Conservation (phyloP, 23 tunicate genomes). For the Ascidia mentula region DNA sequence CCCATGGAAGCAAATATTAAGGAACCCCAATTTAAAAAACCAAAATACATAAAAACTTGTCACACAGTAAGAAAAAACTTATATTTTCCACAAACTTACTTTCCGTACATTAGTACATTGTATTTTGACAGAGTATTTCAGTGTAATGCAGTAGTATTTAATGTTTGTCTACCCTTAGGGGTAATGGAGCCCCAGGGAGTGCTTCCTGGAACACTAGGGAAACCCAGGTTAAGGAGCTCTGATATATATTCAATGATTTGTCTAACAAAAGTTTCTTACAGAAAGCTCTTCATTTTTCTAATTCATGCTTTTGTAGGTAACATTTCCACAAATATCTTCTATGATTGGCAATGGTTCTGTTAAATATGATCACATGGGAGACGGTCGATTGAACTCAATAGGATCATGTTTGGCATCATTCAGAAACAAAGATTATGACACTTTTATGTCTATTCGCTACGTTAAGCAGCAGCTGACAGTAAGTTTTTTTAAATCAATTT, state of each 20-base stretch:
- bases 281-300: neutral
- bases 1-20: no score
- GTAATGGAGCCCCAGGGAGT: no score
- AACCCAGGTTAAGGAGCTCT: no score
- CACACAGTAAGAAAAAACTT: no score
- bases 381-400: slow-evolving; percentile 56
- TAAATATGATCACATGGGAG: slow-evolving; percentile 70
- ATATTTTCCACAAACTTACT: no score
- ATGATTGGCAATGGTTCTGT: slow-evolving; percentile 81
- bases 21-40: no score
- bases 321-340: slow-evolving; percentile 85
- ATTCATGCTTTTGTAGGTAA: slow-evolving; percentile 17
- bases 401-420: slow-evolving; percentile 85
- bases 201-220: no score
- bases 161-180: no score
- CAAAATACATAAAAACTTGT: no score
- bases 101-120: no score
- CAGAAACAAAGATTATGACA: slow-evolving; percentile 84
- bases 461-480: slow-evolving; percentile 57
- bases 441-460: slow-evolving; percentile 58
- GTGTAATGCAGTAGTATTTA: no score
- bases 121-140: no score
- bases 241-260: neutral
- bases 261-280: neutral
- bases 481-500: slow-evolving; percentile 9